These are phyloP conservation scores for Lasioglossum oenotherae DNA, from an alignment of 2,888 invertebrate species.

Conservation along the genomic window DNA sequence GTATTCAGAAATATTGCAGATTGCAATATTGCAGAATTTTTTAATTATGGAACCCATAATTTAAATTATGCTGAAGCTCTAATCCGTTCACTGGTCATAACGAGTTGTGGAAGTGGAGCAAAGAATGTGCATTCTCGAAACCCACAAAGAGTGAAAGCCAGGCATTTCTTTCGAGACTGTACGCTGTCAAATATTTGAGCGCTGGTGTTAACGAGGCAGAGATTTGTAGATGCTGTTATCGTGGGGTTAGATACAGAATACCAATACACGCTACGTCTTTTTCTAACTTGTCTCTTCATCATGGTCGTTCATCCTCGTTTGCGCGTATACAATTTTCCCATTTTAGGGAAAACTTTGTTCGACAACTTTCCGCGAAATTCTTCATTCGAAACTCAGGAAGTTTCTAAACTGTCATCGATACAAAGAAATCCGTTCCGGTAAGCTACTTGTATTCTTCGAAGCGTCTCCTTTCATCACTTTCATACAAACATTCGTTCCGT, in stretches of 20 bases:
- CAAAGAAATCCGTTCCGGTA: background rate
- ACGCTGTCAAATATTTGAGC: conserved; percentile 13
- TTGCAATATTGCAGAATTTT: background rate
- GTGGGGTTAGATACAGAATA: background rate
- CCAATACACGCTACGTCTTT: background rate
- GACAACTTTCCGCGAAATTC: background rate
- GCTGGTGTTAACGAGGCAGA: background rate
- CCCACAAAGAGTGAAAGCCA: background rate
- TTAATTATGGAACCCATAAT: background rate
- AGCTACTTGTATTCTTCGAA: background rate
- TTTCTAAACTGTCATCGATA: background rate
- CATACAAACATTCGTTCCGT: background rate
- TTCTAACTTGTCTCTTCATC: background rate
- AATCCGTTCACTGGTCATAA: background rate
- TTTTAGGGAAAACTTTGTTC: no score
- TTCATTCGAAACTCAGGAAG: background rate
- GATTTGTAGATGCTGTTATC: conserved; percentile 11
- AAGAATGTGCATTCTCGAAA: background rate
- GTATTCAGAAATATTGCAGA: background rate
- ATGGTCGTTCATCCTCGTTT: background rate
- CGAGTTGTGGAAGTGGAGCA: background rate
- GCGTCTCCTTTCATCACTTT: background rate
- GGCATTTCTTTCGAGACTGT: background rate
- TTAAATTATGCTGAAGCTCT: background rate
- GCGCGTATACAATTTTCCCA: background rate